A percentile compares a stretch with the other conserved stretches of the same genome.
Conservation (phyloP, 2,113 vertebrate species). For the Callipepla squamata region DNA sequence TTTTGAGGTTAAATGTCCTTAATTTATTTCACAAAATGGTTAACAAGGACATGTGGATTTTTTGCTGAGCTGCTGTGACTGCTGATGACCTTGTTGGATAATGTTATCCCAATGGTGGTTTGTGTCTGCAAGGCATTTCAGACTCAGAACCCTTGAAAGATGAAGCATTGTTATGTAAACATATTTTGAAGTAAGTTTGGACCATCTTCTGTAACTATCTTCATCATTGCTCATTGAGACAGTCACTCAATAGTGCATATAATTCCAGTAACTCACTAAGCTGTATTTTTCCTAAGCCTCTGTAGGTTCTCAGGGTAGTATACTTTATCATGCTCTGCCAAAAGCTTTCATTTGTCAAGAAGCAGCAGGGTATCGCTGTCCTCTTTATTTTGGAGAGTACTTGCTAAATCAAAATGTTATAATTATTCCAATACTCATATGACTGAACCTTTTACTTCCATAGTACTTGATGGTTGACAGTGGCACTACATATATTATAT, state of each 20-base stretch:
- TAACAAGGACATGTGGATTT: background rate
- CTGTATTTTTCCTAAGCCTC: background rate
- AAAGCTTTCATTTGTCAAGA: background rate
- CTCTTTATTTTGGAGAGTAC: background rate
- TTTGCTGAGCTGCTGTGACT: background rate
- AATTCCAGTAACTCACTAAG: background rate
- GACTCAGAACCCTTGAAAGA: background rate
- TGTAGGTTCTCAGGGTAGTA: background rate
- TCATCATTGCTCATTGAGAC: background rate
- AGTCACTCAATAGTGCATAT: background rate
- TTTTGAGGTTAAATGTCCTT: background rate
- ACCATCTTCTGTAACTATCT: background rate
- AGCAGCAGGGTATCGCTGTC: background rate
- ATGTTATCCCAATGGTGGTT: background rate
- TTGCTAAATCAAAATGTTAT: background rate
- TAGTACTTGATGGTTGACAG: background rate
- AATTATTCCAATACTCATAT: background rate
- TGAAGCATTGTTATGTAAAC: fast-evolving
- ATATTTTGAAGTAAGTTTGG: background rate
- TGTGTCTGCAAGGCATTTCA: background rate
- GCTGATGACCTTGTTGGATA: background rate
- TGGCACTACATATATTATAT: background rate
- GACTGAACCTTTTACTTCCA: background rate
- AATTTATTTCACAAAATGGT: background rate
- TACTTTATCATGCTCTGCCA: background rate